Evolutionary conservation across 2,888 invertebrate species (phyloP).

Genomic region (Pteria penguin): DNA sequence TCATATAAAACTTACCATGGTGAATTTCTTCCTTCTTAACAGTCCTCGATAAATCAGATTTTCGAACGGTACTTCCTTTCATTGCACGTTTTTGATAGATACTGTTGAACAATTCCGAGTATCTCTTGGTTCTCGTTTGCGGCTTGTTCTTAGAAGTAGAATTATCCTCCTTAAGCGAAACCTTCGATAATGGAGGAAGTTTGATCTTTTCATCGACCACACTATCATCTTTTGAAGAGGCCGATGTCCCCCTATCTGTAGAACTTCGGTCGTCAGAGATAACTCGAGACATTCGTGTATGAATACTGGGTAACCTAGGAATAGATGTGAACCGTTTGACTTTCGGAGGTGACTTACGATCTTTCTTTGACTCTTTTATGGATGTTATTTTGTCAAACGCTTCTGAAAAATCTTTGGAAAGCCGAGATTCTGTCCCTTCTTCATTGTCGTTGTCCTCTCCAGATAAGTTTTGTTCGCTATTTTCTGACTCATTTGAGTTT

Average conservation of each 20-base stretch:
- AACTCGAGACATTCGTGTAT: too few relatives aligned
- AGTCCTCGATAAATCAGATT: background rate
- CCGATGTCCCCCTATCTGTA: too few relatives aligned
- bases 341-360: too few relatives aligned
- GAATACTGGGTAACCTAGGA: too few relatives aligned
- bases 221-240: too few relatives aligned
- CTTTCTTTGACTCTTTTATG: too few relatives aligned
- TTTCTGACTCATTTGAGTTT: background rate
- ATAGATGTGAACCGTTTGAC: too few relatives aligned
- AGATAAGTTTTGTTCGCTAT: background rate
- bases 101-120: background rate
- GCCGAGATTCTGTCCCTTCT: background rate
- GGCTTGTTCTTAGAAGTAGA: background rate
- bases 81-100: conserved; percentile 20
- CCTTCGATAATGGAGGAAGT: background rate
- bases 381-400: too few relatives aligned
- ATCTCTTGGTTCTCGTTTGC: background rate
- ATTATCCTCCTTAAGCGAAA: background rate
- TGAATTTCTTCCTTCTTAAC: background rate
- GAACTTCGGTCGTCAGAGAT: too few relatives aligned
- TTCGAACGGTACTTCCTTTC: conserved; percentile 21
- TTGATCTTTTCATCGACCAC: background rate
- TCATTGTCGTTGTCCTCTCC: background rate
- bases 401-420: too few relatives aligned
- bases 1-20: background rate